A percentile compares a stretch with the other conserved stretches of the same genome.
Evolutionary conservation across 1,140 invertebrate species (phyloP).

Genomic region (Brachionus rotundiformis): DNA sequence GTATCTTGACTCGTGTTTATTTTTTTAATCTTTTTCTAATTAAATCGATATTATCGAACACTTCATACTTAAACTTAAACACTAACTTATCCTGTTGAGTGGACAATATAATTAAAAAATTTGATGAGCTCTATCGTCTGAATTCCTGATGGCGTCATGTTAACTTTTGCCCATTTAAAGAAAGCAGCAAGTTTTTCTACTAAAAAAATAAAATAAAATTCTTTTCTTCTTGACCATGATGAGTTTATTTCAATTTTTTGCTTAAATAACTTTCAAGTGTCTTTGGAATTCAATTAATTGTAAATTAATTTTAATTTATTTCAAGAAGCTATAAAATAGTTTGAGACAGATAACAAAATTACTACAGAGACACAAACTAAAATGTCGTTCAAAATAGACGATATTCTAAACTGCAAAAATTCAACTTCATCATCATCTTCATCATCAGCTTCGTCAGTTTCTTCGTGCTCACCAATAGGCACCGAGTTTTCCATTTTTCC

Average conservation of each 20-base stretch:
- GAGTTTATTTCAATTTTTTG: slow-evolving; percentile 1
- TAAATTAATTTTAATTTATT: slow-evolving; percentile 33
- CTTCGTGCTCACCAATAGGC: not conserved
- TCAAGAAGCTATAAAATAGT: slow-evolving; percentile 10
- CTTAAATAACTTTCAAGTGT: slow-evolving; percentile 38
- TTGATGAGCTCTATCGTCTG: slow-evolving; percentile 2
- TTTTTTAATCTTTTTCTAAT: slow-evolving; percentile 49
- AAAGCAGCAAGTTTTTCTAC: not conserved
- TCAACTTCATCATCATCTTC: not conserved
- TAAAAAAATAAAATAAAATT: not conserved
- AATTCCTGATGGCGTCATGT: slow-evolving; percentile 25
- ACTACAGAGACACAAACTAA: not conserved
- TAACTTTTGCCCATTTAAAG: slow-evolving; percentile 43
- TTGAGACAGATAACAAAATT: not conserved
- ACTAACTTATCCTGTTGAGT: slow-evolving; percentile 31
- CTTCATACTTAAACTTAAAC: slow-evolving; percentile 22
- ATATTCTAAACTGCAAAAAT: slow-evolving; percentile 36
- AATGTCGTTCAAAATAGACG: slow-evolving; percentile 41
- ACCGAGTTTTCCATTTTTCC: not conserved
- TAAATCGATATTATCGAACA: slow-evolving; percentile 47
- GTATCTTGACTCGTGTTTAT: slow-evolving; percentile 41
- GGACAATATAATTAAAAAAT: slow-evolving; percentile 45
- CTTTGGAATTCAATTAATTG: slow-evolving; percentile 28
- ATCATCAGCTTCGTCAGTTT: slow-evolving; percentile 11
- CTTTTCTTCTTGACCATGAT: slow-evolving; percentile 33